A percentile compares a stretch with the other conserved stretches of the same genome.
phyloP scores from a whole-genome alignment of 2,113 vertebrate species.

The Phylloscopus whistleri region DNA sequence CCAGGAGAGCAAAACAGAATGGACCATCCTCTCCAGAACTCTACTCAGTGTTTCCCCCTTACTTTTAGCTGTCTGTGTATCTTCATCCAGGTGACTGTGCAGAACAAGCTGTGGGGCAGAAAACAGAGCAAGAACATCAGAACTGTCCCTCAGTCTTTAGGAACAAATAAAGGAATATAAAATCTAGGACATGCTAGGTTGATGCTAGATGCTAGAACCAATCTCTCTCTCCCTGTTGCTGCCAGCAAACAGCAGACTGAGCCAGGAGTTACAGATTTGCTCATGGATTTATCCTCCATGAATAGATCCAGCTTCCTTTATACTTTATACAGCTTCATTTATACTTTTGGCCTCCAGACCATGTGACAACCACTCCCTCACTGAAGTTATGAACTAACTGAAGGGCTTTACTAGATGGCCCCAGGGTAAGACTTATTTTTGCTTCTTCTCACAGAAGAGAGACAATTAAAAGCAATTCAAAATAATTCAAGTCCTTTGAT shows the following conservation, averaged over 20 bases:
- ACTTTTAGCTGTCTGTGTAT: constrained; percentile 48
- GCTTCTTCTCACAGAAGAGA: background rate
- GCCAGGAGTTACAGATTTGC: background rate
- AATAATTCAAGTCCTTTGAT: background rate
- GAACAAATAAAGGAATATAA: background rate
- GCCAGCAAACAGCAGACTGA: background rate
- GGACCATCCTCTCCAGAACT: background rate
- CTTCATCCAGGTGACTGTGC: constrained; percentile 60
- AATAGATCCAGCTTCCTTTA: background rate
- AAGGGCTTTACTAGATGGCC: background rate
- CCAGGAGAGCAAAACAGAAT: background rate
- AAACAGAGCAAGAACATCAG: background rate
- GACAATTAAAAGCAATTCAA: background rate
- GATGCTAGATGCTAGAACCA: background rate
- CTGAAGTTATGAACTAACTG: background rate
- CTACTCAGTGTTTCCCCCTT: background rate
- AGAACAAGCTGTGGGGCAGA: constrained; percentile 62
- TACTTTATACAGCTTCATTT: background rate
- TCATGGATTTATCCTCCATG: background rate
- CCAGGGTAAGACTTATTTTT: background rate
- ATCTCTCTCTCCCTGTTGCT: background rate
- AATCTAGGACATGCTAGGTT: background rate
- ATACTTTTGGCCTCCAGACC: background rate
- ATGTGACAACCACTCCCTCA: background rate
- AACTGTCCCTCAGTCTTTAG: background rate